These are phyloP conservation scores for Chirona hameri DNA, from an alignment of 2,888 invertebrate species.

Conservation along the genomic window DNA sequence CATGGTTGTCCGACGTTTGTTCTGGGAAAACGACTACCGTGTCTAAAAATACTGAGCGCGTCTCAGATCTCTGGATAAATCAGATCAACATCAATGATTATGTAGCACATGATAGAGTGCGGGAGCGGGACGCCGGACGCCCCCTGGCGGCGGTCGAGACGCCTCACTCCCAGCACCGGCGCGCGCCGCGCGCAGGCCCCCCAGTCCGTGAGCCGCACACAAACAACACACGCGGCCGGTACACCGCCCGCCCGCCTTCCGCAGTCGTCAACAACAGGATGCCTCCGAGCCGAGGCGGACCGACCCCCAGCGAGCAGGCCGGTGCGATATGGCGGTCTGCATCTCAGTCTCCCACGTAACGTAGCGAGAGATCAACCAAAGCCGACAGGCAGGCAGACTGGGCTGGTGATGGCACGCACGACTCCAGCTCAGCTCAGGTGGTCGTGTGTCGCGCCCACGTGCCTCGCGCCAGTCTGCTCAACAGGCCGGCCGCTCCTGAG, in stretches of 20 bases:
- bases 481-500: background rate
- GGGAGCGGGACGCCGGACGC: background rate
- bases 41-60: background rate
- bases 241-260: background rate
- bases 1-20: background rate
- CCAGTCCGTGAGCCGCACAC: background rate
- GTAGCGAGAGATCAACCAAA: background rate
- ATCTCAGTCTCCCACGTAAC: background rate
- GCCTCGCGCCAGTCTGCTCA: background rate
- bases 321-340: too few species aligned
- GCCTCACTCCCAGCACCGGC: background rate
- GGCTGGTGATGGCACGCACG: background rate
- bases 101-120: background rate
- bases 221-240: background rate
- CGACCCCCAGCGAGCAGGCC: background rate
- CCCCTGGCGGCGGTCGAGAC: background rate
- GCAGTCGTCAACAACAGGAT: background rate
- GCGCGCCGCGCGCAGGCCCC: background rate
- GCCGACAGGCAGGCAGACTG: background rate
- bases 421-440: background rate
- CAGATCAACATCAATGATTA: conserved; percentile 27
- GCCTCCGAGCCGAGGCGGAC: background rate
- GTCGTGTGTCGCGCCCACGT: conserved; percentile 3
- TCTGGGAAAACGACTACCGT: background rate
- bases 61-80: conserved; percentile 2